Percentiles rank a stretch among this genome's conserved stretches.
Conservation (phyloP, 2,113 vertebrate genomes). For the Cheilinus undulatus region DNA sequence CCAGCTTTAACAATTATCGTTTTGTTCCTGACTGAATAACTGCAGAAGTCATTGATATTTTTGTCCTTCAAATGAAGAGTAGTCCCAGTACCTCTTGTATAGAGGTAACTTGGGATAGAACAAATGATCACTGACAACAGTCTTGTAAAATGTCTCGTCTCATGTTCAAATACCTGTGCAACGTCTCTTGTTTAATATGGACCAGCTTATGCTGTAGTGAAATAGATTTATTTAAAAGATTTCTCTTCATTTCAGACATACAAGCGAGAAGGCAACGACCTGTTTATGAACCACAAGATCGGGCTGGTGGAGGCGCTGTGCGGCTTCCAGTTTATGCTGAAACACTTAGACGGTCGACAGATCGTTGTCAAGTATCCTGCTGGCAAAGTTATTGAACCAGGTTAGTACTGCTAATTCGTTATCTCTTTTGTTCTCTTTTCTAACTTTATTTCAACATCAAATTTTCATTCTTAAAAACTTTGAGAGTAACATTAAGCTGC, state of each 20-base stretch:
- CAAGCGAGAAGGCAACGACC: constrained; percentile 91
- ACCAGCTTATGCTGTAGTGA: not conserved
- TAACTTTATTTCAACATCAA: not conserved
- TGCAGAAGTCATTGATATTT: no score
- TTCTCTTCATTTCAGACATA: constrained; percentile 66
- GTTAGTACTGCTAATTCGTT: constrained; percentile 48
- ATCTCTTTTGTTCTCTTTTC: not conserved
- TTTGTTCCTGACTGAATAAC: no score
- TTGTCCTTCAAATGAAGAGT: no score
- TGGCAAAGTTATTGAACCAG: constrained; percentile 98
- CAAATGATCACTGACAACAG: no score
- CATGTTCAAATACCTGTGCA: no score
- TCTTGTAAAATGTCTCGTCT: no score
- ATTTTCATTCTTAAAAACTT: not conserved
- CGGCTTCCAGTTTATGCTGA: constrained; percentile 96
- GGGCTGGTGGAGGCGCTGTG: constrained; percentile 97
- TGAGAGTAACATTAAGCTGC: not conserved
- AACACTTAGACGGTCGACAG: constrained; percentile 94
- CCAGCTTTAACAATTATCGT: no score
- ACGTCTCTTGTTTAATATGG: no score
- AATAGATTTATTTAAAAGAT: not conserved
- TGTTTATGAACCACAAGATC: constrained; percentile 95
- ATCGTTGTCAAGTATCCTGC: constrained; percentile 97
- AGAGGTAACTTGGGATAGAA: no score
- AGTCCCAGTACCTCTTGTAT: no score